Evolutionary conservation across 2,888 invertebrate genomes (phyloP).

Genomic region (Chrysodeixis includens): DNA sequence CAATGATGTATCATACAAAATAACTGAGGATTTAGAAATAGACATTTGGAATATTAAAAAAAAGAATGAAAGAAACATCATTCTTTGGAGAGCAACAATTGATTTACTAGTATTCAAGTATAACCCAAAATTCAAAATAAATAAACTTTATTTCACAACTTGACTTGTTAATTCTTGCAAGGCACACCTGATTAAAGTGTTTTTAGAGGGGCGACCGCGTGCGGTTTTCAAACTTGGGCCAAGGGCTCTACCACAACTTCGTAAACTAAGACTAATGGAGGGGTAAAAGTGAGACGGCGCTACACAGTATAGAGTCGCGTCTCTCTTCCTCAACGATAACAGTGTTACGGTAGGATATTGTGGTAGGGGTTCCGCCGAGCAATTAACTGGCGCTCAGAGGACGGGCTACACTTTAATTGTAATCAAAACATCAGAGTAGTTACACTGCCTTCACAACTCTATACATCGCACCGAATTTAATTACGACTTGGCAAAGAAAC

Average conservation of each 20-base stretch:
- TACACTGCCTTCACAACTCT: conserved; percentile 47
- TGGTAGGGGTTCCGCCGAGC: conserved; percentile 27
- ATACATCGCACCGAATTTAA: conserved; percentile 55
- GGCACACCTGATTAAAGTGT: conserved; percentile 48
- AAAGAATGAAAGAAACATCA: too few relatives aligned
- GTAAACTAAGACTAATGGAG: too few relatives aligned
- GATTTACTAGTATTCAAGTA: conserved; percentile 23
- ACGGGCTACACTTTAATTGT: conserved; percentile 66
- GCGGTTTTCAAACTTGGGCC: conserved; percentile 51
- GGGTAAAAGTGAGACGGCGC: too few relatives aligned
- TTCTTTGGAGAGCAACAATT: conserved; percentile 11
- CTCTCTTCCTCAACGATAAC: too few relatives aligned
- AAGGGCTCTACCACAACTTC: background rate
- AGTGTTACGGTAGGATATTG: too few relatives aligned
- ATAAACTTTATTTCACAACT: conserved; percentile 23
- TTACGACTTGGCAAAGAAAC: conserved; percentile 48
- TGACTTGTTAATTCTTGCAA: conserved; percentile 33
- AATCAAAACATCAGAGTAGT: conserved; percentile 67
- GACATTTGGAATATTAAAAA: conserved; percentile 24
- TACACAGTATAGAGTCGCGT: too few relatives aligned
- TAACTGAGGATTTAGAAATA: conserved; percentile 19
- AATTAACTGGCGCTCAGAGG: conserved; percentile 58
- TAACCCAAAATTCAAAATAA: conserved; percentile 12
- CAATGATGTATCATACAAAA: conserved; percentile 23
- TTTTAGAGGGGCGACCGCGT: conserved; percentile 39